Conservation (phyloP, 2,888 invertebrate genomes). For the Temnothorax rugatulus region DNA sequence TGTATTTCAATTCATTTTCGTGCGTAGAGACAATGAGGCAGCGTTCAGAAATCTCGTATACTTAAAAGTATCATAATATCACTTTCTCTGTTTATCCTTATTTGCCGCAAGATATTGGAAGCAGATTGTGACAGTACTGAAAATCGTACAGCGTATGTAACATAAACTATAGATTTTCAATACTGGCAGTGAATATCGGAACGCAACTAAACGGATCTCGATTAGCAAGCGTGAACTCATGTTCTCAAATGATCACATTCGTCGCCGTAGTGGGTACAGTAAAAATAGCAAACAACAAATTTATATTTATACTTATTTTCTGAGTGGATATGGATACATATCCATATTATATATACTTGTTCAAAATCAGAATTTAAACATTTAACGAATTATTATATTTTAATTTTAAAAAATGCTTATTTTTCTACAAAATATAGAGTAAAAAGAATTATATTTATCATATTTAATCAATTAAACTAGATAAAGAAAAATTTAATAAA, state of each 20-base stretch:
- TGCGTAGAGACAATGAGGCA: constrained; percentile 46
- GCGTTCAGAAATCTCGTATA: constrained; percentile 44
- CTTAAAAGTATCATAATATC: constrained; percentile 50
- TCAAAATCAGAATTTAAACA: constrained; percentile 33
- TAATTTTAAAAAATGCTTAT: constrained; percentile 3
- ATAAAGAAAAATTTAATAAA: constrained; percentile 42
- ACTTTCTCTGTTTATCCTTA: constrained; percentile 23
- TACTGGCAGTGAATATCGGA: too few species aligned
- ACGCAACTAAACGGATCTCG: constrained; percentile 31
- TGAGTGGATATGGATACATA: not conserved
- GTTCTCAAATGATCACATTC: constrained; percentile 8
- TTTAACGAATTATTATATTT: constrained; percentile 26
- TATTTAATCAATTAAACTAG: constrained; percentile 5
- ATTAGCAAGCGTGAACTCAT: constrained; percentile 32
- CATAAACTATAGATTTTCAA: too few species aligned
- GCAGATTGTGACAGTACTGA: constrained; percentile 25
- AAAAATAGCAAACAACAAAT: constrained; percentile 14
- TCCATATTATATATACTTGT: not conserved
- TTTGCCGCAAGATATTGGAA: constrained; percentile 59
- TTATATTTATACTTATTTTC: constrained; percentile 23
- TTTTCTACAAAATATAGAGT: constrained; percentile 38
- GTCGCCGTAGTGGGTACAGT: constrained; percentile 27
- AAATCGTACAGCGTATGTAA: too few species aligned
- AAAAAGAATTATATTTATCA: constrained; percentile 25
- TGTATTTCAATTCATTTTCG: constrained; percentile 52